These are phyloP conservation scores for Cordilura impudica DNA, from an alignment of 2,888 invertebrate genomes.

Conservation along the genomic window DNA sequence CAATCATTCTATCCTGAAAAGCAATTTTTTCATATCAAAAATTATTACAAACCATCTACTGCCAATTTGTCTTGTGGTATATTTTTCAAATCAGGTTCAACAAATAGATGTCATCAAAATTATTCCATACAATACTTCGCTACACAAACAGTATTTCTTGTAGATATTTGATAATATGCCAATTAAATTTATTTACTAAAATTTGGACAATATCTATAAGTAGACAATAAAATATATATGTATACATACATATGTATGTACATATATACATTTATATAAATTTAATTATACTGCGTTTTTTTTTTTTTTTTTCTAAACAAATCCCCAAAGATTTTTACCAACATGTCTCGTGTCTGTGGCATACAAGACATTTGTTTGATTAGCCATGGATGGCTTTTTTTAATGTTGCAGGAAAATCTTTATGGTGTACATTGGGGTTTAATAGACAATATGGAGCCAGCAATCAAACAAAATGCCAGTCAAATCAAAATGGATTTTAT, in stretches of 20 bases:
- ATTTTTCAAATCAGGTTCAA: too few relatives aligned
- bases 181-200: conserved; percentile 44
- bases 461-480: conserved; percentile 15
- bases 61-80: too few relatives aligned
- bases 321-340: conserved; percentile 51
- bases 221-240: too few relatives aligned
- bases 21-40: too few relatives aligned
- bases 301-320: conserved; percentile 28
- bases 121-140: not conserved
- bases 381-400: not conserved
- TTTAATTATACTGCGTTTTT: not conserved
- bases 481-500: conserved; percentile 2
- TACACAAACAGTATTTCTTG: conserved; percentile 21
- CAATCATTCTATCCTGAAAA: too few relatives aligned
- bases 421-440: not conserved
- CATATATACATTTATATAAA: too few relatives aligned
- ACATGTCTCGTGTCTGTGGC: conserved; percentile 35
- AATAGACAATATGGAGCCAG: conserved; percentile 57
- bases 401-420: not conserved
- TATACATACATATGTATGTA: too few relatives aligned
- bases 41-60: too few relatives aligned
- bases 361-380: not conserved
- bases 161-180: conserved; percentile 53
- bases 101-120: too few relatives aligned
- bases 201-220: too few relatives aligned